Evolutionary conservation across 2,888 invertebrate genomes (phyloP), one percentile per base, ranked within the genome.

Genomic region (Tinea semifulvella): DNA sequence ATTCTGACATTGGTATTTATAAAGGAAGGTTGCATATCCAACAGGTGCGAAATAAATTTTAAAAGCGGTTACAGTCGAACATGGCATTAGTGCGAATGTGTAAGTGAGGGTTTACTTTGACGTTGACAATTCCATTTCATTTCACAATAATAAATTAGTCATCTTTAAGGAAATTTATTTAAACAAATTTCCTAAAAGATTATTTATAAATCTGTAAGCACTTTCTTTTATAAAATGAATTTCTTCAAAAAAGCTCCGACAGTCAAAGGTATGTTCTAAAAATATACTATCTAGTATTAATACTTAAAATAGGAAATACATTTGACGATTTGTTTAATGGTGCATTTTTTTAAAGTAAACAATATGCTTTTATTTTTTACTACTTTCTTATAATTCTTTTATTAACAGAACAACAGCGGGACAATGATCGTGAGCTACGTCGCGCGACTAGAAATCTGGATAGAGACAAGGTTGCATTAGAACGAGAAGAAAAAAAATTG

Each of bases 401-500:
- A 31, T 45, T 39, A 38, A 28, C 60, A 93, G 96, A 96, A 65
- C 89, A 92, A 70, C 89, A 94, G 68, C 83, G 91, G 42, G 85
- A 90, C 62, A 93, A 91, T 82, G 94, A 96, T 58, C 84, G 88
- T 47, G 87, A 88, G 42, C 70, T 96, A 16, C 83, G 90, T 6
- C 92, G 89, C 73, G 92, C 92, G 8, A 86, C 89, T 6, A 81
- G 96, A 52, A 95, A 94, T 54, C 82, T 96, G 52, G 94, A 94
- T 50, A 82, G 93, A 50, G 96, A 96, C 61, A 85, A 91, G 53
- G 76, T 85, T 44, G 87, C 90, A 50, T 69, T 96, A 54, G 96
- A 96, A 65, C 84, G 89, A 53, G 93, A 96, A 65, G 96, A 96
- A 64, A 94, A 94, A 54, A 93, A 94, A 82, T 68, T 96, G 67